These are phyloP conservation scores for Ibycter americanus DNA, from an alignment of 2,797 vertebrate species.

Conservation along the genomic window DNA sequence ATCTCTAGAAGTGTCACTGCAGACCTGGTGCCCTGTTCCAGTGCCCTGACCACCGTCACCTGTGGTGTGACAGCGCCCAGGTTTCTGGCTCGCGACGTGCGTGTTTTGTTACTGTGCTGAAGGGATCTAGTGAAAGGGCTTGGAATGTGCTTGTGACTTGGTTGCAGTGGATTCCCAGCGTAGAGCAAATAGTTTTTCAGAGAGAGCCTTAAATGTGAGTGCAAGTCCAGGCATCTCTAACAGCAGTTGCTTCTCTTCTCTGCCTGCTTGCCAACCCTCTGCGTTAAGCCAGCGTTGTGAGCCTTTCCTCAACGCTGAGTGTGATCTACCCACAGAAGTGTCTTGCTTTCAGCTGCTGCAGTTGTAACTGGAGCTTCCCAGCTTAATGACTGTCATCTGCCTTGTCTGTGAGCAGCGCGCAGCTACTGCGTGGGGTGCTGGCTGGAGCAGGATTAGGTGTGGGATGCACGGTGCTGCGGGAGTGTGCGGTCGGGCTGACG, in stretches of 20 bases:
- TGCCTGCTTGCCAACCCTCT: neutral
- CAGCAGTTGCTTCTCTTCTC: neutral
- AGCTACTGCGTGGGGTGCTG: rapidly evolving
- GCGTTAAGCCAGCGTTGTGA: neutral
- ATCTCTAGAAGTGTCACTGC: neutral
- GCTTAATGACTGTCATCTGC: neutral
- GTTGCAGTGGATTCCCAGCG: neutral
- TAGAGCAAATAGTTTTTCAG: neutral
- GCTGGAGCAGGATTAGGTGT: neutral
- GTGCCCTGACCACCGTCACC: neutral
- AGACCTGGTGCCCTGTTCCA: rapidly evolving
- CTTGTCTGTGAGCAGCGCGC: neutral
- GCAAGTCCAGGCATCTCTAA: rapidly evolving
- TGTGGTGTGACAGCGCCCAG: neutral
- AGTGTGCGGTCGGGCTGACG: rapidly evolving
- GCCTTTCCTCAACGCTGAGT: neutral
- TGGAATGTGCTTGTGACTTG: neutral
- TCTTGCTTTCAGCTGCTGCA: neutral
- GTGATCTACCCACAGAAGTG: neutral
- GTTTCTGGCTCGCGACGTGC: rapidly evolving
- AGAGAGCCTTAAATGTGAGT: neutral
- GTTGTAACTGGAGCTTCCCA: rapidly evolving
- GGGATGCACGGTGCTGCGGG: rapidly evolving
- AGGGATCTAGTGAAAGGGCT: neutral
- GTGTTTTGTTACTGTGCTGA: neutral